These are phyloP conservation scores for Scolopax rusticola DNA, from an alignment of 2,797 vertebrate genomes.

Conservation along the genomic window DNA sequence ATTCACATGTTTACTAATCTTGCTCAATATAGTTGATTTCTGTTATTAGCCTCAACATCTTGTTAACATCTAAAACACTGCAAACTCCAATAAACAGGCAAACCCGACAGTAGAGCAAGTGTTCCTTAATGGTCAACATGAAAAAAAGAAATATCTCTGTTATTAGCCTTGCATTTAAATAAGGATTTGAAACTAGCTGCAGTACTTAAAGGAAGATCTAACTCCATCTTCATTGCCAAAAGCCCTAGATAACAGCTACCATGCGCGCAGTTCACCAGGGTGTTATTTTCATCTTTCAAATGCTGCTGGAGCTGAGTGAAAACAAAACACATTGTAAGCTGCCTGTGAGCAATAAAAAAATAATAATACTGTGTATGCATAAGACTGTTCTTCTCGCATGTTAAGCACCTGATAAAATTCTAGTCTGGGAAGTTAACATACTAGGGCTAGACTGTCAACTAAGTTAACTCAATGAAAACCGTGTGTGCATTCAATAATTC, in stretches of 20 bases:
- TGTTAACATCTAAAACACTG: slow-evolving; percentile 47
- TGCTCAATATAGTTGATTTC: slow-evolving; percentile 65
- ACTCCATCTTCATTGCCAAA: background rate
- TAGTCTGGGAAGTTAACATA: background rate
- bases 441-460: slow-evolving; percentile 1
- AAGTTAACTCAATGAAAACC: background rate
- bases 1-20: slow-evolving; percentile 69
- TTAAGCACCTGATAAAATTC: slow-evolving; percentile 47
- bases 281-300: slow-evolving; percentile 15
- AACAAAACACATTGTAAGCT: background rate
- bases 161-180: background rate
- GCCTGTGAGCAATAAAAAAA: slow-evolving; percentile 24
- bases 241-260: background rate
- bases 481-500: background rate
- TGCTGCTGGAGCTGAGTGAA: slow-evolving; percentile 16
- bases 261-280: accelerated
- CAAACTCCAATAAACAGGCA: slow-evolving; percentile 63
- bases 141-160: background rate
- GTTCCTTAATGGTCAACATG: slow-evolving; percentile 14
- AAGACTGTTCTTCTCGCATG: slow-evolving; percentile 9
- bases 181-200: slow-evolving; percentile 11
- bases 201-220: background rate
- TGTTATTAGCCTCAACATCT: slow-evolving; percentile 65
- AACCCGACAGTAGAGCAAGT: background rate
- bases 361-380: background rate